phyloP scores from a whole-genome alignment of 64 coral and sea anemone genomes.

The Stylophora pistillata region DNA sequence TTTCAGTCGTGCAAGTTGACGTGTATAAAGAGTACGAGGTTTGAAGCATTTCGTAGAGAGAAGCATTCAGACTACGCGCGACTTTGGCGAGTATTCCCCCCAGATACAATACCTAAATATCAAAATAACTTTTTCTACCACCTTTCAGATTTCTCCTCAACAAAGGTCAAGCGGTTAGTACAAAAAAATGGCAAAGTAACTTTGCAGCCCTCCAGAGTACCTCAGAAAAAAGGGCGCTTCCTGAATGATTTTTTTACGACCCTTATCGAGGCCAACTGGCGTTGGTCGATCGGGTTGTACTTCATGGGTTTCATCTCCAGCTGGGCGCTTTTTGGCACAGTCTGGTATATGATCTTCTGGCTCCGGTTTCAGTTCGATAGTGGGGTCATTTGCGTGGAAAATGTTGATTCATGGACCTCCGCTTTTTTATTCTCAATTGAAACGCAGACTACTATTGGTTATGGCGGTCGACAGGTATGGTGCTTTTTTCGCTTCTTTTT shows the following conservation, averaged over 20 bases:
- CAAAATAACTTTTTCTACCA: slow-evolving; percentile 4
- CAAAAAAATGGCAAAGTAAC: slow-evolving; percentile 52
- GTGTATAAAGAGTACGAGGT: no score
- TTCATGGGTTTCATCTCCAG: slow-evolving; percentile 64
- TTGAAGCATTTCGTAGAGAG: no score
- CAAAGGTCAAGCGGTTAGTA: slow-evolving; percentile 26
- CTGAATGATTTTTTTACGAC: slow-evolving; percentile 78
- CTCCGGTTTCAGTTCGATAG: slow-evolving; percentile 38
- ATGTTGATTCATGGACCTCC: slow-evolving; percentile 86
- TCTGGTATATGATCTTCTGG: slow-evolving; percentile 67
- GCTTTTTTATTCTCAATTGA: slow-evolving; percentile 94
- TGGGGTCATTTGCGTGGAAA: slow-evolving; percentile 76
- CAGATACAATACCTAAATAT: neutral
- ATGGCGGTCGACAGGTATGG: slow-evolving; percentile 92
- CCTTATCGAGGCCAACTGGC: slow-evolving; percentile 70
- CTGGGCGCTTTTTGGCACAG: slow-evolving; percentile 79
- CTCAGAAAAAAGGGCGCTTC: slow-evolving; percentile 50
- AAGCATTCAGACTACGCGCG: no score
- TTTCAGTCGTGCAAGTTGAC: no score
- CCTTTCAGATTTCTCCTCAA: neutral
- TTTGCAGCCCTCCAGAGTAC: slow-evolving; percentile 58
- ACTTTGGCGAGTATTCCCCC: no score
- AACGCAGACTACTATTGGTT: slow-evolving; percentile 97
- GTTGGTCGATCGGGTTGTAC: slow-evolving; percentile 40
- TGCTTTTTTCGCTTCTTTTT: neutral